Evolutionary conservation across 2,113 vertebrate species (phyloP), one percentile per base, ranked within the genome.

Genomic region (Plestiodon gilberti): DNA sequence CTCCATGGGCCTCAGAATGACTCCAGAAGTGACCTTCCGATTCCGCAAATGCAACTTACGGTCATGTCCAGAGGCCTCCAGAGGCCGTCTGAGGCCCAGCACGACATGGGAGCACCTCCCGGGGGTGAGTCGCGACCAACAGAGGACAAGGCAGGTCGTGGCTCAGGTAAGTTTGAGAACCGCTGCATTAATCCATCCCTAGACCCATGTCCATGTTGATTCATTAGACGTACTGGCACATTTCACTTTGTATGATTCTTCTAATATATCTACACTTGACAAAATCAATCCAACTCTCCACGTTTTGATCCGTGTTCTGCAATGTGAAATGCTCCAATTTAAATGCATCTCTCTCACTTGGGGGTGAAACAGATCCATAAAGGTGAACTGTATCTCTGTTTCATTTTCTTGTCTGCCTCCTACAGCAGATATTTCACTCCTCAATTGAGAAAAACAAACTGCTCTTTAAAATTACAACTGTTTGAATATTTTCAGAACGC

Each of bases 401-500:
- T 85, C 38, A n/a, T 57, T 40, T 43, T 30, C 30, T 6, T 9
- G 0, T 17, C 62, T 78, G 5, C 40, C 1, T 1, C 1, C 57
- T 6, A 17, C 5, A 5, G 75, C 0, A 61, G 43, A 13, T 23
- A 64, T 77, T 77, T 89, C 22, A 48, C 71, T 85, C n/a, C 55
- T 35, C 40, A 90, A 89, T 83, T 8, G 2, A 52, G 11, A 25
- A 82, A 76, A 92, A 59, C 83, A 85, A 85, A 90, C 70, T 69
- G 64, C 40, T 80, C 76, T 40, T 71, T 61, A 81, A 85, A 92
- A 86, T 89, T 92, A 15, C 82, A 85, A 55, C 80, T 78, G 87
- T 87, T 91, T 90, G 65, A 91, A 91, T 85, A 90, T 86, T 85
- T 82, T 35, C 78, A 90, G 89, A 93, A 89, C 65, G 25, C 3